These are phyloP conservation scores for Trisateles emortualis DNA, from an alignment of 2,888 invertebrate species.

Conservation along the genomic window DNA sequence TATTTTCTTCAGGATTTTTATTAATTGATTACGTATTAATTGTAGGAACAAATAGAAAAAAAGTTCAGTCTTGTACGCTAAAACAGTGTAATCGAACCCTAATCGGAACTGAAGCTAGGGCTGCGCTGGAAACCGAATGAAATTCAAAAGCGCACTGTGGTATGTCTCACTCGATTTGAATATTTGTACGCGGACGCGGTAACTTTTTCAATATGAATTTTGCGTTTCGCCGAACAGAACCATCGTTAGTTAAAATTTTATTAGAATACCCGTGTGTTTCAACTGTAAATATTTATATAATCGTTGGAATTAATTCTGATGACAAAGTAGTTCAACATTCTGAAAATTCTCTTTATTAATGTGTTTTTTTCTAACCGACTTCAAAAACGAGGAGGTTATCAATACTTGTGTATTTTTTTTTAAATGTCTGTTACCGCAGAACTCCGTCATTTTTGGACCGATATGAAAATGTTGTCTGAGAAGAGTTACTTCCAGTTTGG, in stretches of 20 bases:
- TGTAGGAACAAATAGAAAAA: not conserved
- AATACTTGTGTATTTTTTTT: too few relatives aligned
- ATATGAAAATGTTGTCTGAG: too few relatives aligned
- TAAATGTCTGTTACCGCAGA: too few relatives aligned
- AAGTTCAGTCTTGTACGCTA: not conserved
- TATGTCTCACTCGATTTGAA: slow-evolving; percentile 61
- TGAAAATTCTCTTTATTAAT: too few relatives aligned
- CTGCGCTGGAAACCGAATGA: slow-evolving; percentile 53
- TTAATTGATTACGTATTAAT: not conserved
- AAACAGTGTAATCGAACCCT: slow-evolving; percentile 24
- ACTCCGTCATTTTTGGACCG: too few relatives aligned
- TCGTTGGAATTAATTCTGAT: not conserved
- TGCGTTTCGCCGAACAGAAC: slow-evolving; percentile 23
- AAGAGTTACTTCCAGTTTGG: too few relatives aligned
- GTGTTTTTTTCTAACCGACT: too few relatives aligned
- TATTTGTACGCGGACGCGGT: slow-evolving; percentile 57
- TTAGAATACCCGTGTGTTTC: slow-evolving; percentile 9
- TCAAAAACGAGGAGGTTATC: too few relatives aligned
- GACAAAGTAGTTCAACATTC: not conserved
- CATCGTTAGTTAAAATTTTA: slow-evolving; percentile 30
- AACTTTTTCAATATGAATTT: slow-evolving; percentile 52
- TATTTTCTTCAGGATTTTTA: too few relatives aligned
- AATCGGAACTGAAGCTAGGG: slow-evolving; percentile 33
- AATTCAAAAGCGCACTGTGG: slow-evolving; percentile 64
- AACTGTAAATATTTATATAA: slow-evolving; percentile 1